These are phyloP conservation scores for Pterophyllum scalare DNA, from an alignment of 2,113 vertebrate genomes.

Conservation along the genomic window DNA sequence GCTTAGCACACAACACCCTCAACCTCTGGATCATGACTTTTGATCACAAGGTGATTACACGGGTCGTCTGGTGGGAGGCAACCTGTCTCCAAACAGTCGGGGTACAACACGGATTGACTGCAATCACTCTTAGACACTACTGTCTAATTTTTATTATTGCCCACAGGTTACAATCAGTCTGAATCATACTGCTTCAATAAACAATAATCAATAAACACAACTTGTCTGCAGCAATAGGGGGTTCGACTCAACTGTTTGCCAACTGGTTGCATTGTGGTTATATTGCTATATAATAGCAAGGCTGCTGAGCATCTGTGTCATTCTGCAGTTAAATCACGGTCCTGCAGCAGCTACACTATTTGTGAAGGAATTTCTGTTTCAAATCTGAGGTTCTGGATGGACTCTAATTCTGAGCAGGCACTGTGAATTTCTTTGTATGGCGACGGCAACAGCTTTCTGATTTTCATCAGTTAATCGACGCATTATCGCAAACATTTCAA, in stretches of 20 bases:
- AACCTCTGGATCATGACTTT: not conserved
- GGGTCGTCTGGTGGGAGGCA: not conserved
- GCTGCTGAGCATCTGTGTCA: too few species aligned
- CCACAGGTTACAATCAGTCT: not conserved
- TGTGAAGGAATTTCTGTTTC: too few species aligned
- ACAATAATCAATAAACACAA: fast-evolving
- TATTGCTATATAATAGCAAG: too few species aligned
- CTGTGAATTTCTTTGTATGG: too few species aligned
- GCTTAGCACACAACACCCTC: not conserved
- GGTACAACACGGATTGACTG: not conserved
- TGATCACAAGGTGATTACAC: not conserved
- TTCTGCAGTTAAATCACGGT: too few species aligned
- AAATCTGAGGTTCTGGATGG: too few species aligned
- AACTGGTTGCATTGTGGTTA: too few species aligned
- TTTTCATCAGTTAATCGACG: too few species aligned
- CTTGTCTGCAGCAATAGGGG: not conserved
- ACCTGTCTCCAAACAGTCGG: not conserved
- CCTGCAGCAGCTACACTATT: too few species aligned
- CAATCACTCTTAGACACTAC: not conserved
- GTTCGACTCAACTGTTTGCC: too few species aligned
- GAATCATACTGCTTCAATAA: not conserved
- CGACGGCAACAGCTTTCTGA: too few species aligned
- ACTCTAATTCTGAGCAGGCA: too few species aligned
- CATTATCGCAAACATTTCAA: not conserved
- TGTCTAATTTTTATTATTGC: not conserved